These are phyloP conservation scores for Philopedon plagiatum DNA, from an alignment of 2,888 invertebrate species.

Conservation along the genomic window DNA sequence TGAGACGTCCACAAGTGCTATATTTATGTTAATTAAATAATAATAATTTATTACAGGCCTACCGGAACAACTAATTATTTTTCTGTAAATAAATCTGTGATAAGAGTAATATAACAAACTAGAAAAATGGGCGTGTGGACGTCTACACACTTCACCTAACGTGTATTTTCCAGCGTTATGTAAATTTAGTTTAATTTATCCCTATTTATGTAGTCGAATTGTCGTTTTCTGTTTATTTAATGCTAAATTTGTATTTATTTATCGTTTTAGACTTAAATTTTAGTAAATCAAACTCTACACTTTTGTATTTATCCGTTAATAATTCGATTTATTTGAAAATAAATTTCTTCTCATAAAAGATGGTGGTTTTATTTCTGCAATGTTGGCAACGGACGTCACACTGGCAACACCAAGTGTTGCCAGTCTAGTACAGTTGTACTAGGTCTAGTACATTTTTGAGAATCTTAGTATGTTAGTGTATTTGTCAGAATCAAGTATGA, in stretches of 20 bases:
- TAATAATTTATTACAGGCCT: not conserved
- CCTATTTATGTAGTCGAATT: conserved; percentile 46
- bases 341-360: not conserved
- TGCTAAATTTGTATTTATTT: conserved; percentile 33
- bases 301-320: conserved; percentile 6
- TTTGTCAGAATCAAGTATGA: too few relatives aligned
- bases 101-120: not conserved
- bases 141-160: not conserved
- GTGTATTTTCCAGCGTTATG: conserved; percentile 24
- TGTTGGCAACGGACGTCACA: not conserved
- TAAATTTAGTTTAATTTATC: conserved; percentile 39
- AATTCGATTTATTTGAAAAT: conserved; percentile 11
- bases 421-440: too few relatives aligned
- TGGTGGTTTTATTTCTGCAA: conserved; percentile 16
- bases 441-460: too few relatives aligned
- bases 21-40: not conserved
- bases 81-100: conserved; percentile 2
- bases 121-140: not conserved
- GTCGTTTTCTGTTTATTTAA: conserved; percentile 14
- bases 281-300: not conserved
- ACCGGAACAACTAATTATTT: not conserved
- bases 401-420: conserved; percentile 19
- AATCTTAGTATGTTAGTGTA: too few relatives aligned
- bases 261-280: conserved; percentile 31
- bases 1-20: too few relatives aligned